These are phyloP conservation scores for Pionites leucogaster DNA, from an alignment of 2,113 vertebrate species.

Conservation along the genomic window DNA sequence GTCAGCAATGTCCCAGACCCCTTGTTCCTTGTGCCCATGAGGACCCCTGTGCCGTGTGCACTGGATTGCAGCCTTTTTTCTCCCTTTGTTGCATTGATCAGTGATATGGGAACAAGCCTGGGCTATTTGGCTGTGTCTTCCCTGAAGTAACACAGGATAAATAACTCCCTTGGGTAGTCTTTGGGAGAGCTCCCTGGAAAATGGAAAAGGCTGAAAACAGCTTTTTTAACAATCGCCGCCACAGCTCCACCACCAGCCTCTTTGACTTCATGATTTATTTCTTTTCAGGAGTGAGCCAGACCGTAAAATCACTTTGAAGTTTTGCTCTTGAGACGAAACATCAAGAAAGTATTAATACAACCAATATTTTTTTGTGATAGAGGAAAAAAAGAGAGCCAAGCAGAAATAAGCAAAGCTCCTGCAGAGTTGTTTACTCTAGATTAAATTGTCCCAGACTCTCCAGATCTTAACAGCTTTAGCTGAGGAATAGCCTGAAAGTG, in stretches of 20 bases:
- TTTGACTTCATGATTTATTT: conserved; percentile 55
- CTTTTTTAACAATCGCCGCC: conserved; percentile 8
- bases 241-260: not conserved
- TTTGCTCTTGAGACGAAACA: conserved; percentile 57
- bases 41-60: not conserved
- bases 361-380: not conserved
- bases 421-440: conserved; percentile 57
- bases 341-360: conserved; percentile 48
- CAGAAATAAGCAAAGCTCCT: conserved; percentile 47
- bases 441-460: conserved; percentile 48
- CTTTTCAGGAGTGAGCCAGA: conserved; percentile 57
- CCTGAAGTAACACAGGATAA: conserved; percentile 10
- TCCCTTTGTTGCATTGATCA: not conserved
- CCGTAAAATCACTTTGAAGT: conserved; percentile 67
- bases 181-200: conserved; percentile 36
- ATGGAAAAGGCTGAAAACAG: conserved; percentile 26
- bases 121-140: not conserved
- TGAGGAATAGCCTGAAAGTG: conserved; percentile 17
- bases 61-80: not conserved
- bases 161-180: conserved; percentile 13
- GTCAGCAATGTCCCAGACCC: not conserved
- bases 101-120: not conserved
- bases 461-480: not conserved
- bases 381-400: not conserved
- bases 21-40: not conserved